Evolutionary conservation across 2,797 vertebrate species (phyloP).

Genomic region (Cottoperca gobio): DNA sequence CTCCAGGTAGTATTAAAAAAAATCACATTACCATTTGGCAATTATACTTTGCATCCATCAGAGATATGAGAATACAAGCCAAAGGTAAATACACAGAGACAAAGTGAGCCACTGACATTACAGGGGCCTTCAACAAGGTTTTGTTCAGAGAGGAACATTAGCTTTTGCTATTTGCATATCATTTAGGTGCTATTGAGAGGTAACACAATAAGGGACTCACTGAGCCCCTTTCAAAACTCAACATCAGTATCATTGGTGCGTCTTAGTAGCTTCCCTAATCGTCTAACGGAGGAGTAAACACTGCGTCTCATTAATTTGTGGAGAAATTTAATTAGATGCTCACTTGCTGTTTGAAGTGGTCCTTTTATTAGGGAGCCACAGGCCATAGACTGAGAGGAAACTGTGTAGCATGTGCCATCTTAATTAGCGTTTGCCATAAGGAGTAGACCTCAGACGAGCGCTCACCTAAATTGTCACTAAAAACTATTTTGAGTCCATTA

Average conservation of each 20-base stretch:
- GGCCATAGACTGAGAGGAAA: slow-evolving; percentile 46
- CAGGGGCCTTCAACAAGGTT: slow-evolving; percentile 25
- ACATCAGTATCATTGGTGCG: slow-evolving; percentile 27
- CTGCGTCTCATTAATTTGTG: slow-evolving; percentile 67
- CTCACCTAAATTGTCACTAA: slow-evolving; percentile 7
- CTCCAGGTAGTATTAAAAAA: slow-evolving; percentile 5
- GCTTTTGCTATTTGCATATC: slow-evolving; percentile 49
- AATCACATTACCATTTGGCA: slow-evolving; percentile 21
- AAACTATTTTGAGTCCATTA: slow-evolving; percentile 14
- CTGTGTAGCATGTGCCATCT: slow-evolving; percentile 39
- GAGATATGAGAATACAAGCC: slow-evolving; percentile 8
- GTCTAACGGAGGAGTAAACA: slow-evolving; percentile 54
- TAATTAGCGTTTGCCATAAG: slow-evolving; percentile 54
- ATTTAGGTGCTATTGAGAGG: slow-evolving; percentile 30
- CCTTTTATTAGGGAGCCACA: slow-evolving; percentile 50
- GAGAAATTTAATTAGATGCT: slow-evolving; percentile 74
- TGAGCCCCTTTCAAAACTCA: slow-evolving; percentile 26
- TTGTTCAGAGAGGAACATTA: slow-evolving; percentile 34
- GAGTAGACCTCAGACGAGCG: slow-evolving; percentile 6
- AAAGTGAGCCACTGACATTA: not conserved
- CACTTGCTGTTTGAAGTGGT: slow-evolving; percentile 67
- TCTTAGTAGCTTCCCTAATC: slow-evolving; percentile 50
- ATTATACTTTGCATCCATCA: slow-evolving; percentile 19
- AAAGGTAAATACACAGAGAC: slow-evolving; percentile 9
- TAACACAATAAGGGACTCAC: slow-evolving; percentile 18